phyloP scores from a whole-genome alignment of 2,113 vertebrate genomes.

The Scolopax mira region DNA sequence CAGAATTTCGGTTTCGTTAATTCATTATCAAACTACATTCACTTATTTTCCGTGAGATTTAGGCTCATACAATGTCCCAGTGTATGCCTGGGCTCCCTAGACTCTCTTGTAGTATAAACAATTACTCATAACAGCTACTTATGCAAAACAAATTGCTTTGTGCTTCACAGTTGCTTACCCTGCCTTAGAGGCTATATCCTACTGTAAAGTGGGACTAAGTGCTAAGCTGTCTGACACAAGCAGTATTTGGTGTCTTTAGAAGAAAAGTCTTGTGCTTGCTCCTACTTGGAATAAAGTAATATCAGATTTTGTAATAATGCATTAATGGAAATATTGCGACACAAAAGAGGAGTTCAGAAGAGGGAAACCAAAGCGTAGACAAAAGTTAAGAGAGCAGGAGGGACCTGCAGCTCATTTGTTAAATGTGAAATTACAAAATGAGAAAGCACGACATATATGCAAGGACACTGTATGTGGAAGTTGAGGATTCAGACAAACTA shows the following conservation, averaged over 20 bases:
- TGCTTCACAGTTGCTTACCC: not conserved
- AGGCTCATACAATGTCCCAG: not conserved
- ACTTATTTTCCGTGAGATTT: not conserved
- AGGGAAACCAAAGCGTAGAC: not conserved
- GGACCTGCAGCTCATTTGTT: not conserved
- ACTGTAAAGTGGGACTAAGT: not conserved
- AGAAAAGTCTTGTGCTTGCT: not conserved
- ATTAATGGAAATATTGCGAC: not conserved
- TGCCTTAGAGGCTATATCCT: not conserved
- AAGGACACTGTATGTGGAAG: not conserved
- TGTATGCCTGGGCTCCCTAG: not conserved
- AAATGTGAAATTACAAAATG: not conserved
- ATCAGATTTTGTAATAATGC: not conserved
- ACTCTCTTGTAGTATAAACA: not conserved
- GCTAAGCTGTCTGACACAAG: not conserved
- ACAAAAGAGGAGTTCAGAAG: not conserved
- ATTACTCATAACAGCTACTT: not conserved
- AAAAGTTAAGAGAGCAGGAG: not conserved
- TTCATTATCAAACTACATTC: not conserved
- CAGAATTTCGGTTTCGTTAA: not conserved
- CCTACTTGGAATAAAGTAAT: not conserved
- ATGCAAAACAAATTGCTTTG: not conserved
- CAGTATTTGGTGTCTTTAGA: not conserved
- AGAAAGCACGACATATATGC: rapidly evolving
- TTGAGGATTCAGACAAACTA: not conserved